Percentiles rank a stretch among this genome's conserved stretches.
These are phyloP conservation scores for Pogonocherus hispidulus DNA, from an alignment of 2,888 invertebrate species.

Conservation along the genomic window DNA sequence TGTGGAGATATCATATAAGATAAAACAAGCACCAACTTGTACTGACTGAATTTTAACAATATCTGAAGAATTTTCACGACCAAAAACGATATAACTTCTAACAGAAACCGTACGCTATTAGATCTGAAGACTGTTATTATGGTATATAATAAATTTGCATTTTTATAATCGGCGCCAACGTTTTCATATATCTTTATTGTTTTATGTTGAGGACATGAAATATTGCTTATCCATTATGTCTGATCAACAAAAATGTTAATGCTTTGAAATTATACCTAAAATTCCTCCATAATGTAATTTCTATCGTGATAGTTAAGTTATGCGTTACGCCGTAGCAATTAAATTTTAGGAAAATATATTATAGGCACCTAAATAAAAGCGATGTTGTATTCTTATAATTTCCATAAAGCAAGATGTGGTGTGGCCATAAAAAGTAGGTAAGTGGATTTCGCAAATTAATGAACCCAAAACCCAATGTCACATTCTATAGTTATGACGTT, in stretches of 20 bases:
- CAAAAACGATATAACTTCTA: slow-evolving; percentile 53
- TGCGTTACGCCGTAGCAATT: too few relatives aligned
- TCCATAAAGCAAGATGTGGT: too few relatives aligned
- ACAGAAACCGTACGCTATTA: slow-evolving; percentile 33
- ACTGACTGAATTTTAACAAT: slow-evolving; percentile 42
- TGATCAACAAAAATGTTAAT: background rate
- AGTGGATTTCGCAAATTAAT: too few relatives aligned
- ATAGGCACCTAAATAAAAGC: too few relatives aligned
- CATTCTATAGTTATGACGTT: too few relatives aligned
- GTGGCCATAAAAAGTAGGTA: too few relatives aligned
- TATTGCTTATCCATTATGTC: background rate
- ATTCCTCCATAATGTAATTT: too few relatives aligned
- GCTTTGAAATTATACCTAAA: background rate
- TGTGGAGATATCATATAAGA: background rate
- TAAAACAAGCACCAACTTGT: slow-evolving; percentile 20
- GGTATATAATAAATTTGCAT: slow-evolving; percentile 40
- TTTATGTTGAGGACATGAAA: slow-evolving; percentile 12
- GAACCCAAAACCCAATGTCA: too few relatives aligned
- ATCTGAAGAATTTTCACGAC: slow-evolving; percentile 51
- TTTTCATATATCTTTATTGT: background rate
- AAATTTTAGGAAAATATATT: too few relatives aligned
- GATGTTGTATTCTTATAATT: too few relatives aligned
- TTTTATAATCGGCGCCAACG: slow-evolving; percentile 34
- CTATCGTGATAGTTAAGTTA: too few relatives aligned
- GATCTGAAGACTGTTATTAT: slow-evolving; percentile 8